Evolutionary conservation across 1,140 invertebrate species (phyloP), one percentile per base, ranked within the genome.

Genomic region (Cotesia chilonis): DNA sequence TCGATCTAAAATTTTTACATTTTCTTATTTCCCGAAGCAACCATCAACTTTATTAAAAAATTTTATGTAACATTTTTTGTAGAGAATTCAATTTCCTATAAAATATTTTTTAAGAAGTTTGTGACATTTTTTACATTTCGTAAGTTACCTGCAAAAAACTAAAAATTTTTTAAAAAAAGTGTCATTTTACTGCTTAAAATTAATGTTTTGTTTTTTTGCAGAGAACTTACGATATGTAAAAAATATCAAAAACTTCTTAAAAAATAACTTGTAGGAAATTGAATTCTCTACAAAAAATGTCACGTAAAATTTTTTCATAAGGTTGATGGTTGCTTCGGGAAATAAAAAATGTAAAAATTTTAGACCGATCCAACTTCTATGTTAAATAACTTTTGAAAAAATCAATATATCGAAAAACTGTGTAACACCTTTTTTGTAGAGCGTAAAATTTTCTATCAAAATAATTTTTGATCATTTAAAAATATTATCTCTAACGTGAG

Each of bases 331-430:
- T 57, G 10, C 9, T 10, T 57, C 55, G 55, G 14, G 17, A 57
- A 57, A 57, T 57, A 4, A n/a, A 57, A 57, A 57, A 57, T 57
- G 55, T 57, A 57, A 57, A 57, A 57, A 57, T 57, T 57, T 57
- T 17, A 17, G 17, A 57, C 9, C 6, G 17, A 17, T 57, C 55
- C 55, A 57, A 57, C 55, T 57, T 57, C 17, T n/a, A 57, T 14
- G 55, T 57, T 57, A 17, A 57, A 57, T 57, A 57, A 57, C 55
- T 57, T 57, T 57, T 57, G 55, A 57, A 57, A 57, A 57, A 57
- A 17, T 57, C 10, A 57, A 57, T 57, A n/a, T 57, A 57, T 57
- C 55, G 5, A 57, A 57, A 57, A 57, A 57, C 17, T 57, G 14
- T 57, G 17, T n/a, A 14, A 57, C 1, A 12, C 17, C 55, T 57